phyloP scores from a whole-genome alignment of 2,797 vertebrate genomes.

The Mallotus villosus region DNA sequence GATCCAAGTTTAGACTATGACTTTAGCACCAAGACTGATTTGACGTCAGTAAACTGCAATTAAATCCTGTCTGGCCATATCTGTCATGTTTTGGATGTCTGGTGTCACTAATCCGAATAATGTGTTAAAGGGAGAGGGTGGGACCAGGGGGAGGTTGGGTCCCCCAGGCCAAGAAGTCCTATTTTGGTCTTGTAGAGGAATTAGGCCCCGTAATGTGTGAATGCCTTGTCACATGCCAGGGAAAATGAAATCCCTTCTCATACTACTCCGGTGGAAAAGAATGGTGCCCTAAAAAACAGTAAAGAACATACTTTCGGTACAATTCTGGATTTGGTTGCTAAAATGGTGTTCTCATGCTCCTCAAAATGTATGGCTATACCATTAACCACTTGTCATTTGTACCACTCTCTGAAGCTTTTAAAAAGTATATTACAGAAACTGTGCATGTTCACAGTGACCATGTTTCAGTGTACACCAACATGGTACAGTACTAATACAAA shows the following conservation, averaged over 20 bases:
- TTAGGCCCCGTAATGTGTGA: slow-evolving; percentile 39
- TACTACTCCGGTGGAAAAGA: slow-evolving; percentile 15
- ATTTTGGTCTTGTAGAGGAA: slow-evolving; percentile 41
- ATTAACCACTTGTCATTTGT: background rate
- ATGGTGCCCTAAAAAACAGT: slow-evolving; percentile 13
- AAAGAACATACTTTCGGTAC: background rate
- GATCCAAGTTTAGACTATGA: slow-evolving; percentile 21
- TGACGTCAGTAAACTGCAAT: slow-evolving; percentile 25
- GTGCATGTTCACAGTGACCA: too few species aligned
- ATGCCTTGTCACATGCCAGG: slow-evolving; percentile 31
- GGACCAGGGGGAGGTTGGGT: slow-evolving; percentile 2
- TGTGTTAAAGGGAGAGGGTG: slow-evolving; percentile 14
- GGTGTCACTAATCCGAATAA: slow-evolving; percentile 45
- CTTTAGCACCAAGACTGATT: slow-evolving; percentile 3
- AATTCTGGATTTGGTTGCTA: background rate
- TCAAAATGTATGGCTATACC: background rate
- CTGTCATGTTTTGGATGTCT: slow-evolving; percentile 41
- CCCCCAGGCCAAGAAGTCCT: slow-evolving; percentile 34
- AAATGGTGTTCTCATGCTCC: background rate
- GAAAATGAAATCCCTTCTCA: slow-evolving; percentile 26
- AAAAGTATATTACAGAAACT: background rate
- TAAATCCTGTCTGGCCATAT: slow-evolving; percentile 31
- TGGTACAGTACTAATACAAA: background rate
- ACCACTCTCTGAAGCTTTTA: background rate
- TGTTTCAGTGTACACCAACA: background rate